Evolutionary conservation across 2,888 invertebrate genomes (phyloP).

Genomic region (Dryocosmus kuriphilus): DNA sequence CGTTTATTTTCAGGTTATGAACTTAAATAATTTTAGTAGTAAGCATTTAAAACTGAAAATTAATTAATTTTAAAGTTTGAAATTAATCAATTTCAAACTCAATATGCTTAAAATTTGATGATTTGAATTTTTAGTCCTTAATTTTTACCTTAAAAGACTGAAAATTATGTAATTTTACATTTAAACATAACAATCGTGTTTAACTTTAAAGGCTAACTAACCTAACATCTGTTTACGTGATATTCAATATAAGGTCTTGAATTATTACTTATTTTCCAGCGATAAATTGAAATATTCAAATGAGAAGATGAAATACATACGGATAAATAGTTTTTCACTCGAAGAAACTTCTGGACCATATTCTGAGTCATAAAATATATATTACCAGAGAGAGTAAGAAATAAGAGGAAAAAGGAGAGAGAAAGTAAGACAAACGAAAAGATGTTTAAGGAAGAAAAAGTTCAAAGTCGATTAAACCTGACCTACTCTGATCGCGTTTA

Average conservation of each 20-base stretch:
- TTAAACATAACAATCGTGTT: no score
- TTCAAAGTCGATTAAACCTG: conserved; percentile 29
- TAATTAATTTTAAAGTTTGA: no score
- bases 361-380: background rate
- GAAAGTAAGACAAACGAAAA: conserved; percentile 57
- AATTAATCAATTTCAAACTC: no score
- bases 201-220: background rate
- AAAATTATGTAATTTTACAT: no score
- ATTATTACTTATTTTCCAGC: background rate
- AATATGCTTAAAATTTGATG: no score
- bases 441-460: conserved; percentile 28
- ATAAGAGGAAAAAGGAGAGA: conserved; percentile 65
- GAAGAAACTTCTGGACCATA: background rate
- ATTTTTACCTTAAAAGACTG: no score
- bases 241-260: background rate
- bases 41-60: no score
- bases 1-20: no score
- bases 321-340: background rate
- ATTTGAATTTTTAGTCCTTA: no score
- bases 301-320: background rate
- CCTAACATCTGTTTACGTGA: background rate
- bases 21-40: no score
- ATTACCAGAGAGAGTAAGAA: background rate
- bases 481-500: conserved; percentile 8
- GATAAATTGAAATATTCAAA: background rate